Evolutionary conservation across 2,797 vertebrate species (phyloP), one percentile per base, ranked within the genome.

Genomic region (Poeciliopsis paucimaculata): DNA sequence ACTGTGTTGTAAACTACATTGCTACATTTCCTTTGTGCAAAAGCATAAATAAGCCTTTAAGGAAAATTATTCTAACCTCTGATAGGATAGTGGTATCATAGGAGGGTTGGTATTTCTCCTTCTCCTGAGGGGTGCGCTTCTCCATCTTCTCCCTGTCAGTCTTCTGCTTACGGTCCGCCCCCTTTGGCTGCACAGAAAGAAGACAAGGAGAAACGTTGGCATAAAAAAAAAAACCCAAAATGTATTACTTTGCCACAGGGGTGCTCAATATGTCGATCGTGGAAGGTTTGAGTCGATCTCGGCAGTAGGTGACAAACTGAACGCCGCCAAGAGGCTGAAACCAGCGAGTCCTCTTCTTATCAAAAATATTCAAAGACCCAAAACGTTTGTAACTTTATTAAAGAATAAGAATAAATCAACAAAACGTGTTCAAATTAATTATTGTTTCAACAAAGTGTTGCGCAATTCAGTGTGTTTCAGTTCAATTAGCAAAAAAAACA

Each of bases 121-220:
- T 96, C 92, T 97, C 97, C 74, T 95, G 96, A 34, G 93, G 74
- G 11, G 95, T 93, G 51, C 96, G 95, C 82, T 97, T 97, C 89
- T 97, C 96, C 90, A 96, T 95, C 89, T 96, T 97, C 91, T 97
- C 96, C 75, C 94, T 60, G 85, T 97, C 97, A 0, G 96, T 97
- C 91, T 97, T 97, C 89, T 97, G 96, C 84, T 97, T 98, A 75
- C 95, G 87, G 83, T 97, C 96, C 0, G 96, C 96, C 88, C 96
- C 97, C 94, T 96, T 97, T 89, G 96, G 97, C 97, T 97, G 75
- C 73, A 84, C 43, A 39, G 12, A 9, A 72, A 77, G 23, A 4
- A 64, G 39, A 81, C 31, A 82, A 12, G 34, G 39, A 26, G 34
- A 82, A 12, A 71, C 0, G 5, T 2, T 41, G 43, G 45, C 26